Conservation (phyloP, 2,888 invertebrate species). For the Platycheirus albimanus region DNA sequence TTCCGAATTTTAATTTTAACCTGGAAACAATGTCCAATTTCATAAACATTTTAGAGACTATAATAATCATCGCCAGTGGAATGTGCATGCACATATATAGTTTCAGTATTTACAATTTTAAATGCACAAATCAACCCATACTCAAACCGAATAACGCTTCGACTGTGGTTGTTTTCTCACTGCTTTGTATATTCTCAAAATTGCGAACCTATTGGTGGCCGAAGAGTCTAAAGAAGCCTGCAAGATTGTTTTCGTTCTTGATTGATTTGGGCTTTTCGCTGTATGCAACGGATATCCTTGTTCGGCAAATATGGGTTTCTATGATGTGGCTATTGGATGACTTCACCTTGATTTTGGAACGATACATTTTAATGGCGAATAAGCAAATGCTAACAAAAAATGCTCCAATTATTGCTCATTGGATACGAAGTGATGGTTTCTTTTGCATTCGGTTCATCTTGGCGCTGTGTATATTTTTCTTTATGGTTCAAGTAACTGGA, state of each 20-base stretch:
- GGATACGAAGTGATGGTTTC: constrained; percentile 76
- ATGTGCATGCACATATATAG: constrained; percentile 75
- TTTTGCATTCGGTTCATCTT: constrained; percentile 75
- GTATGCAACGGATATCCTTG: constrained; percentile 75
- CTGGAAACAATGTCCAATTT: constrained; percentile 29
- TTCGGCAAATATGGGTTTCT: constrained; percentile 77
- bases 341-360: constrained; percentile 73
- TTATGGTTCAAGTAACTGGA: constrained; percentile 64
- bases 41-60: constrained; percentile 64
- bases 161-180: constrained; percentile 76
- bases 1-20: neutral
- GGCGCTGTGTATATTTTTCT: constrained; percentile 64
- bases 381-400: constrained; percentile 68
- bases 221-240: constrained; percentile 64
- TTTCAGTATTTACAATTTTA: constrained; percentile 76
- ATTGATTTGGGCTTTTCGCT: constrained; percentile 75
- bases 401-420: constrained; percentile 71
- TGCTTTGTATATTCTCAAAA: constrained; percentile 75
- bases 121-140: constrained; percentile 74
- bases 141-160: constrained; percentile 77
- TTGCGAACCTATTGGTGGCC: constrained; percentile 75
- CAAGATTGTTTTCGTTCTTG: constrained; percentile 71
- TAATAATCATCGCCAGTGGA: constrained; percentile 74
- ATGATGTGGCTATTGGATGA: constrained; percentile 74
- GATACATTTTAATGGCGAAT: constrained; percentile 74